phyloP scores from a whole-genome alignment of 2,888 invertebrate species.

The Apamea sordens region DNA sequence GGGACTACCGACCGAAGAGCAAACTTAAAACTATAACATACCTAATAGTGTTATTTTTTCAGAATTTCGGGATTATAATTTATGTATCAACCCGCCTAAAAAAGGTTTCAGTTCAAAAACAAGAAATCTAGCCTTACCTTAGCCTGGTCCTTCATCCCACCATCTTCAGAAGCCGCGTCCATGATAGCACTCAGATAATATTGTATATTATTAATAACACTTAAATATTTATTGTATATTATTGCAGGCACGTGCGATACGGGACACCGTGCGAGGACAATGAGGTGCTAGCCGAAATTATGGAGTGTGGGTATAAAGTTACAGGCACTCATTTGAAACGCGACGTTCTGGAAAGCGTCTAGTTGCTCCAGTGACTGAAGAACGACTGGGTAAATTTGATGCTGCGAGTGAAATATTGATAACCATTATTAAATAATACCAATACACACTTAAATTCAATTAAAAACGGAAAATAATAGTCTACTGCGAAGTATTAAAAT shows the following conservation, averaged over 20 bases:
- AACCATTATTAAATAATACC: not conserved
- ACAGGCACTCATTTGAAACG: not conserved
- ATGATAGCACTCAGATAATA: slow-evolving; percentile 13
- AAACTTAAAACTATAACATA: too few relatives aligned
- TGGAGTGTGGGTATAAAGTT: not conserved
- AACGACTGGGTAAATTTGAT: not conserved
- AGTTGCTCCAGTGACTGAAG: not conserved
- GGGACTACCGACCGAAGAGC: not conserved
- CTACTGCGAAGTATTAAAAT: not conserved
- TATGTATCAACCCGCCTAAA: too few relatives aligned
- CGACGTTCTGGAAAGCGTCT: not conserved
- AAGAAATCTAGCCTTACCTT: slow-evolving; percentile 12
- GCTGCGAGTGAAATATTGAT: not conserved
- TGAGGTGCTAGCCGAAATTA: slow-evolving; percentile 16
- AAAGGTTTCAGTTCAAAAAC: not conserved
- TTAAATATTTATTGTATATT: not conserved
- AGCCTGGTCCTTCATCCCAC: not conserved
- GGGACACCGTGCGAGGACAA: slow-evolving; percentile 5
- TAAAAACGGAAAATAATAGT: not conserved
- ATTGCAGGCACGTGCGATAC: slow-evolving; percentile 37
- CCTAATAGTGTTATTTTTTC: accelerated
- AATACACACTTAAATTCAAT: not conserved
- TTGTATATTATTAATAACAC: not conserved
- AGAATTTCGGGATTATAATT: not conserved
- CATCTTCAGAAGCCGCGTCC: not conserved